phyloP scores from a whole-genome alignment of 1,140 invertebrate genomes.

The Cotesia vestalis region DNA sequence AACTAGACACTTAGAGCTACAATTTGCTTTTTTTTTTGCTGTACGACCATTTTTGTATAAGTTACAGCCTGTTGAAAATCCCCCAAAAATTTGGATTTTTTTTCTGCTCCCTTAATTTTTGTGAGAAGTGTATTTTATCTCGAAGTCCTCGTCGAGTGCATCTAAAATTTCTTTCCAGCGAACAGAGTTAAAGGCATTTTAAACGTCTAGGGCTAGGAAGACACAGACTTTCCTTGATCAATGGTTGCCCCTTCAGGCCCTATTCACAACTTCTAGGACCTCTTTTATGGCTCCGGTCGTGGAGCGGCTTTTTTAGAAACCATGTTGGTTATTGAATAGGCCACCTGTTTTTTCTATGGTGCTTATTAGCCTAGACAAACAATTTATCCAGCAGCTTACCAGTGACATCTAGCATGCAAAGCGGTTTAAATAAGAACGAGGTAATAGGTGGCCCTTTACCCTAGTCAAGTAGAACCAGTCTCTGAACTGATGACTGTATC shows the following conservation, averaged over 20 bases:
- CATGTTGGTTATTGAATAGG: constrained; percentile 38
- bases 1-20: no score
- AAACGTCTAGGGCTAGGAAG: constrained; percentile 29
- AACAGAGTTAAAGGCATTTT: constrained; percentile 37
- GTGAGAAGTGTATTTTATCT: neutral
- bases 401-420: no score
- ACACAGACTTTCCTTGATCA: constrained; percentile 27
- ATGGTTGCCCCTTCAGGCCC: constrained; percentile 39
- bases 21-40: no score
- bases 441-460: no score
- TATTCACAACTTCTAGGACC: constrained; percentile 44
- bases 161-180: constrained; percentile 36
- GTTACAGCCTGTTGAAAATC: no score
- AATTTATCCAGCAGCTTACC: no score
- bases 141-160: constrained; percentile 17
- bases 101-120: no score
- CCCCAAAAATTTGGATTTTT: no score
- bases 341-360: constrained; percentile 28
- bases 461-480: no score
- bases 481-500: no score
- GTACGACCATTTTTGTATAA: no score
- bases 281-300: constrained; percentile 38
- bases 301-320: constrained; percentile 38
- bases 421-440: no score
- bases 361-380: neutral